Evolutionary conservation across 2,797 vertebrate genomes (phyloP), one percentile per base, ranked within the genome.

Genomic region (Petrocephalus sullivani): DNA sequence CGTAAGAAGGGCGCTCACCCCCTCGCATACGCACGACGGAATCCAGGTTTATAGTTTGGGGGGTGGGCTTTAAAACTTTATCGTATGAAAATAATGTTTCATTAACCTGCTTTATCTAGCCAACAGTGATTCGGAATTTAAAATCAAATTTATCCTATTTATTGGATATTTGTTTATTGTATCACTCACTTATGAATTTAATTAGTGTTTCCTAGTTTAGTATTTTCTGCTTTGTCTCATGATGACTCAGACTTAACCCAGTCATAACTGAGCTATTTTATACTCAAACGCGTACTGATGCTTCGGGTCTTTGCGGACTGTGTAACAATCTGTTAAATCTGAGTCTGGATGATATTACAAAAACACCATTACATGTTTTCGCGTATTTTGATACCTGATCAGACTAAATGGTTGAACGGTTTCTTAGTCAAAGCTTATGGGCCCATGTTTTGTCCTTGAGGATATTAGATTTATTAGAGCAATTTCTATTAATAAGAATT

Each of bases 401-500:
- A 57, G 49, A 21, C 10, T 85, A 51, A 54, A 85, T 14, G 21
- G 82, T 28, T 56, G 4, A 84, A 54, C n/a, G 23, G 12, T 53
- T 84, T 84, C 23, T 23, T 46, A 78, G 75, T 8, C 75, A 49
- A 71, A 71, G 67, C 78, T 51, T 82, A 51, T 21, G 49, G n/a
- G 37, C 41, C 19, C n/a, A 54, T 84, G 81, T 84, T 54, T 84
- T 81, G 75, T 84, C 49, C 49, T 21, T 51, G 51, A 84, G 81
- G 56, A 86, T 56, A 86, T 56, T 85, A 19, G 53, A 58, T 86
- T 58, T 56, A 58, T 58, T 86, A 86, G 4, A 33, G 85, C 10
- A n/a, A 58, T 86, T 41, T 86, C 9, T 57, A n/a, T 41, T 84
- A 84, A 54, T 84, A 53, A 84, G 81, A 54, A 84, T 51, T 51